Evolutionary conservation across 2,113 vertebrate species (phyloP), one percentile per base, ranked within the genome.

Genomic region (Puma concolor): DNA sequence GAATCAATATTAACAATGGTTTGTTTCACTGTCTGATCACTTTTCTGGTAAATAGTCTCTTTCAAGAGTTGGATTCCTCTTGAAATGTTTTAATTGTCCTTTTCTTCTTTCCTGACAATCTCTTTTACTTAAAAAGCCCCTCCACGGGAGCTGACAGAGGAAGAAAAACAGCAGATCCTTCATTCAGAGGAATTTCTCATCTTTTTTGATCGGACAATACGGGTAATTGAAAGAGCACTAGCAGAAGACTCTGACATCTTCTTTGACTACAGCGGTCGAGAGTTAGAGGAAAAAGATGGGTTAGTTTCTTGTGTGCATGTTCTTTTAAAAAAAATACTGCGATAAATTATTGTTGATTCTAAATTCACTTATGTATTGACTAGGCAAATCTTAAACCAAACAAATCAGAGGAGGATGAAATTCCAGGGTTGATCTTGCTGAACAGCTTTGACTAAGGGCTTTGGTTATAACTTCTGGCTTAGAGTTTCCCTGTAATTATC

Each of bases 131-230:
- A n/a, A 63, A 94, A 95, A 99, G 99, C 99, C 98, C 99, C 99
- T 98, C 99, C 99, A 63, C 99, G 99, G 96, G 99, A 99, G 98
- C 98, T 99, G 98, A 99, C 99, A 0, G 99, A 99, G 98, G 99
- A 99, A 98, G 99, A 99, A 98, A 99, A 99, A 96, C 99, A 99
- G 98, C 99, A 99, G 99, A 99, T 99, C 96, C 98, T 99, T 74
- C 99, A 99, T 98, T 99, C 99, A 0, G 99, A 99, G 76, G 99
- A 99, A 98, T 99, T 99, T 97, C 99, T 99, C 98, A 99, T 99
- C 97, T 99, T 99, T 98, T 99, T 99, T 50, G 99, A 99, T 98
- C 99, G 99, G 95, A 99, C 99, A 96, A 99, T 99, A 97, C 99
- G 99, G 38, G 99, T 99, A 91, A 99, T 99, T 98, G 99, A 99